Conservation (phyloP, 2,888 invertebrate species). For the Cataglyphis livida region DNA sequence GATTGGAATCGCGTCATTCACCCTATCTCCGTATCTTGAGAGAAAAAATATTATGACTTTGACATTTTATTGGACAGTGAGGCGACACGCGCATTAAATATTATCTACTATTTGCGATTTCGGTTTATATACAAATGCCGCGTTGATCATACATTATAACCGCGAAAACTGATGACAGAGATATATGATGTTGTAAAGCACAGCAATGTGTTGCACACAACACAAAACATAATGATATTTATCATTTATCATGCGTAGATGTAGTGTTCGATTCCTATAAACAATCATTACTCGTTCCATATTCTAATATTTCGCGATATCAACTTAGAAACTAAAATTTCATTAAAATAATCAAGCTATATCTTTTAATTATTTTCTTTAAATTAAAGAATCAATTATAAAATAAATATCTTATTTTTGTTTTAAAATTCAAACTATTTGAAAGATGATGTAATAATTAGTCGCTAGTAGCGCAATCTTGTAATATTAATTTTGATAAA, state of each 20-base stretch:
- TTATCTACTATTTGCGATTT: constrained; percentile 28
- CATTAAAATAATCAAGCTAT: background rate
- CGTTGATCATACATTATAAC: constrained; percentile 25
- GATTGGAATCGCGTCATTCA: constrained; percentile 33
- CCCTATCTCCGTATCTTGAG: background rate
- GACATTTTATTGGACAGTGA: constrained; percentile 30
- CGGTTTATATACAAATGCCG: constrained; percentile 14
- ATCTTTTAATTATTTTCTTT: background rate
- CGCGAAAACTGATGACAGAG: constrained; percentile 29
- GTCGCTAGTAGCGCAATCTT: background rate
- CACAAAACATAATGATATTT: constrained; percentile 2
- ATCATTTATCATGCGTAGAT: constrained; percentile 8
- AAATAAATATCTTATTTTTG: background rate
- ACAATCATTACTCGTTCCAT: background rate
- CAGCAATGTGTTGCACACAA: background rate
- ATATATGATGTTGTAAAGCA: constrained; percentile 8
- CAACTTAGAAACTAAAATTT: background rate
- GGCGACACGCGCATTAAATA: constrained; percentile 6
- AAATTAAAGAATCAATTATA: background rate
- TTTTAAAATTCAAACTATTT: background rate
- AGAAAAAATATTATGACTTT: constrained; percentile 33
- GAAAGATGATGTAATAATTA: background rate
- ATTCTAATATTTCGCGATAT: background rate
- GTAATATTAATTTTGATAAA: background rate
- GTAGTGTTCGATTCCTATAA: background rate